Evolutionary conservation across 2,113 vertebrate genomes (phyloP).

Genomic region (Pimephales promelas): DNA sequence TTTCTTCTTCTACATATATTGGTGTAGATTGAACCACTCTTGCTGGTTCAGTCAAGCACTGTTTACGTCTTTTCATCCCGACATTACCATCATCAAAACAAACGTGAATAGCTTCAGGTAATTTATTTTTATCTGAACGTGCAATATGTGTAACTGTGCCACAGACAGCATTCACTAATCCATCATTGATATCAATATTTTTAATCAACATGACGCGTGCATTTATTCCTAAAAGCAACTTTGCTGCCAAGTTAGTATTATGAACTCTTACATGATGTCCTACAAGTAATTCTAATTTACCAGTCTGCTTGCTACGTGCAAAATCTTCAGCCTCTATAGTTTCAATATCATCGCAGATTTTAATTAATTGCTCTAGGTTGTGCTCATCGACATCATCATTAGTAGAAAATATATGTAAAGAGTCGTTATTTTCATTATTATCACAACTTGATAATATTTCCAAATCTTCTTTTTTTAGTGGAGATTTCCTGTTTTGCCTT

Average conservation of each 20-base stretch:
- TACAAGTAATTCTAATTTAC: background rate
- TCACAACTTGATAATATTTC: background rate
- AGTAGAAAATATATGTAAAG: background rate
- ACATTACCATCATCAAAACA: background rate
- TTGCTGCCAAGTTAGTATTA: background rate
- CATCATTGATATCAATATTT: background rate
- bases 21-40: background rate
- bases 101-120: background rate
- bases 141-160: background rate
- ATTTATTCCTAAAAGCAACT: background rate
- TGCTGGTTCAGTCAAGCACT: background rate
- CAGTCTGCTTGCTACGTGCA: background rate
- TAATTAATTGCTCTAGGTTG: background rate
- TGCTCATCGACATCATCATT: background rate
- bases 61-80: background rate
- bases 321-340: background rate
- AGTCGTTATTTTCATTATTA: background rate
- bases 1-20: background rate
- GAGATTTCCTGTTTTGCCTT: background rate
- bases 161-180: background rate
- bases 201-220: background rate
- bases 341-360: background rate
- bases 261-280: background rate
- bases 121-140: background rate
- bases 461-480: background rate